Percentiles rank a stretch among this genome's conserved stretches.
phyloP scores from a whole-genome alignment of 2,113 vertebrate species.

The Microcebus murinus region DNA sequence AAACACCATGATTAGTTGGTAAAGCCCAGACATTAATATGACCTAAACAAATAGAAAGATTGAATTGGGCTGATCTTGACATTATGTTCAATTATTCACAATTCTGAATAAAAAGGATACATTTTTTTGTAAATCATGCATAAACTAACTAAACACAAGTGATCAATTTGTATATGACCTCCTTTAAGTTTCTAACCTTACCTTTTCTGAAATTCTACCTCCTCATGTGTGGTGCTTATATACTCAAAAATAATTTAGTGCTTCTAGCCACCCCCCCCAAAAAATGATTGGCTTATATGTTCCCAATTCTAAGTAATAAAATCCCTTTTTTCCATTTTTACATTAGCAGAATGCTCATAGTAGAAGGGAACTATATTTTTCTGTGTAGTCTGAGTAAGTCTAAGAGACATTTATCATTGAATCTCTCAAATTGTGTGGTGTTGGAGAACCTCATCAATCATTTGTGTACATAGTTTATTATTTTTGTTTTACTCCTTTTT shows the following conservation, averaged over 20 bases:
- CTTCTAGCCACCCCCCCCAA: neutral
- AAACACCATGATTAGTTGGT: neutral
- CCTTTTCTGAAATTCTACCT: neutral
- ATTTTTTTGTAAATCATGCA: neutral
- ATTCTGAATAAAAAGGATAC: neutral
- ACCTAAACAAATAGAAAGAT: neutral
- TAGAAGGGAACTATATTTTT: neutral
- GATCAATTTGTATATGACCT: neutral
- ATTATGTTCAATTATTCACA: neutral
- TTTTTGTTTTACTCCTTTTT: slow-evolving; percentile 34
- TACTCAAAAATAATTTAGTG: neutral
- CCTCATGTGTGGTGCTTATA: neutral
- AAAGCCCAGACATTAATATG: neutral
- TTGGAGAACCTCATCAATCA: neutral
- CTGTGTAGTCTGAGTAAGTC: neutral
- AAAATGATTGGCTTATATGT: neutral
- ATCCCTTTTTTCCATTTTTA: neutral
- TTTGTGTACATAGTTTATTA: neutral
- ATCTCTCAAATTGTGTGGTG: neutral
- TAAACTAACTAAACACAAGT: neutral
- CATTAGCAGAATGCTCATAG: neutral
- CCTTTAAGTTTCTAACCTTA: neutral
- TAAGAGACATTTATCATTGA: neutral
- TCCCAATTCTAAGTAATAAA: neutral
- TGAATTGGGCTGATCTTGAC: neutral